Evolutionary conservation across 35 echinoderm and acorn worm species (phyloP).

Genomic region (Heliocidaris erythrogramma): DNA sequence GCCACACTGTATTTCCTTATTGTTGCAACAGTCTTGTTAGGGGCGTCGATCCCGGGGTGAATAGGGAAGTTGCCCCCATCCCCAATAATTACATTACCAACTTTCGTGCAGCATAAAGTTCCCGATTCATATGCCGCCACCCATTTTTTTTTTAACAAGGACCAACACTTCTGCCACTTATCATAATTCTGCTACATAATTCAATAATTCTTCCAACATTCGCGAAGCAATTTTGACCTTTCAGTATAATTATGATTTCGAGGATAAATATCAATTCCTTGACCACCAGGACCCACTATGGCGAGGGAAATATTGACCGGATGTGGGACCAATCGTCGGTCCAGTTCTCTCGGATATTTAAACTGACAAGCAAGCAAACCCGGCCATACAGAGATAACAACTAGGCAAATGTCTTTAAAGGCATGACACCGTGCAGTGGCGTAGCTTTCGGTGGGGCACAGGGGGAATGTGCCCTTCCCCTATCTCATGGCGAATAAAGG

Average conservation of each 20-base stretch:
- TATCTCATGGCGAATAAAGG: neutral
- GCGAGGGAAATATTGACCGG: constrained; percentile 3
- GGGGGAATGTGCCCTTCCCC: too few species aligned
- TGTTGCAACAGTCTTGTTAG: too few species aligned
- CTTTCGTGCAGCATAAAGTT: too few species aligned
- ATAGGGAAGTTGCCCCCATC: too few species aligned
- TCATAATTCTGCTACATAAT: neutral
- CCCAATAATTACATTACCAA: too few species aligned
- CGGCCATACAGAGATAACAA: constrained; percentile 9
- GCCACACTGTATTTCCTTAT: too few species aligned
- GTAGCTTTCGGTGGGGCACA: too few species aligned
- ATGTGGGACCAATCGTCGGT: neutral
- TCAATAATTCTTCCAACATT: neutral
- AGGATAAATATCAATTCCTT: neutral
- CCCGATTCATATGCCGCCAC: too few species aligned
- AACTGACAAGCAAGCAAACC: neutral
- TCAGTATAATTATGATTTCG: neutral
- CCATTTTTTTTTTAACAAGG: too few species aligned
- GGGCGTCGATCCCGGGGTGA: too few species aligned
- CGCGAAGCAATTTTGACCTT: neutral
- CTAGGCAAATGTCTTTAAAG: neutral
- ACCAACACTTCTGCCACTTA: too few species aligned
- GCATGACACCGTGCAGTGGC: neutral
- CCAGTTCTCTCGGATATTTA: constrained; percentile 4
- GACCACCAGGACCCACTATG: neutral